A percentile compares a stretch with the other conserved stretches of the same genome.
phyloP scores from a whole-genome alignment of 2,888 invertebrate genomes.

The Drosophila anomalipes region DNA sequence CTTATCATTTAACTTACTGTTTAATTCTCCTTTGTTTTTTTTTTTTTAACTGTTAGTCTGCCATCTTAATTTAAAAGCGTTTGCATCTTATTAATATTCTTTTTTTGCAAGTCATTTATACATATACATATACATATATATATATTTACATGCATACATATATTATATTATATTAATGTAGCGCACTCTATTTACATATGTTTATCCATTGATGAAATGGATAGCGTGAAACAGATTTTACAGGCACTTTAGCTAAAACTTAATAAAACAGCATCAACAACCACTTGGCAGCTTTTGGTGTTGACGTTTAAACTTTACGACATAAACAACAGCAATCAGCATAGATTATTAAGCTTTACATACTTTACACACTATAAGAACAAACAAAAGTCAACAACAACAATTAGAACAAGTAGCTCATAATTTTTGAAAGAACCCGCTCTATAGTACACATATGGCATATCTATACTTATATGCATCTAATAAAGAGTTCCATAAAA shows the following conservation, averaged over 20 bases:
- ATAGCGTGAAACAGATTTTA: neutral
- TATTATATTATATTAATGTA: neutral
- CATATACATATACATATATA: constrained; percentile 5
- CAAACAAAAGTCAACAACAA: constrained; percentile 23
- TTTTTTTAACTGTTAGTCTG: constrained; percentile 9
- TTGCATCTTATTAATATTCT: constrained; percentile 40
- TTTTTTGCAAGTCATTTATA: constrained; percentile 33
- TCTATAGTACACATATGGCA: constrained; percentile 17
- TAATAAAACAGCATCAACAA: constrained; percentile 19
- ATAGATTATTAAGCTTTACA: constrained; percentile 22
- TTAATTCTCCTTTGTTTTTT: constrained; percentile 36
- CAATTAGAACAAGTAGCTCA: constrained; percentile 35
- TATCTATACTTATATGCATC: constrained; percentile 36
- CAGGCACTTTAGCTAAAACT: constrained; percentile 35
- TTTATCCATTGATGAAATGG: neutral
- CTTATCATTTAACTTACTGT: constrained; percentile 51
- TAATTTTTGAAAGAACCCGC: constrained; percentile 17
- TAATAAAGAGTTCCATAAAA: constrained; percentile 45
- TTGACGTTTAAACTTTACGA: constrained; percentile 12
- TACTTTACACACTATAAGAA: constrained; percentile 6
- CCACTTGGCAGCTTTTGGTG: constrained; percentile 13
- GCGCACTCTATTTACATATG: neutral
- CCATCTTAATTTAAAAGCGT: constrained; percentile 36
- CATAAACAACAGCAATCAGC: constrained; percentile 8
- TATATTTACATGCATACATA: neutral